These are phyloP conservation scores for Notechis scutatus DNA, from an alignment of 2,113 vertebrate genomes.

Conservation along the genomic window DNA sequence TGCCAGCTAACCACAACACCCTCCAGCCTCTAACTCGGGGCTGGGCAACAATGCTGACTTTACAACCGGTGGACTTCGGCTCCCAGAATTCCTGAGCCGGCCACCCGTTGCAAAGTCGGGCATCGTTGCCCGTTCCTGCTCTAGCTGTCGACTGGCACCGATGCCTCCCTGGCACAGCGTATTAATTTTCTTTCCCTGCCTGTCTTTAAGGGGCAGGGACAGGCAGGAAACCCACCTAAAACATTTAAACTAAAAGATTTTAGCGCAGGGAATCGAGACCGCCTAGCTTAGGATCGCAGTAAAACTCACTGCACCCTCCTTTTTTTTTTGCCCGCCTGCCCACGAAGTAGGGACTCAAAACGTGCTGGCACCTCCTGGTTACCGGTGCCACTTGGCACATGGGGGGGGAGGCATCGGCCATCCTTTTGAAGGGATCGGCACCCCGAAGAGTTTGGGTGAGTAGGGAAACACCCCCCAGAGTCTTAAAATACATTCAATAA, in stretches of 20 bases:
- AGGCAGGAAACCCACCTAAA: slow-evolving; percentile 39
- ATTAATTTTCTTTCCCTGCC: background rate
- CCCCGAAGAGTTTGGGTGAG: slow-evolving; percentile 61
- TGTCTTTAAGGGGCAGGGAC: background rate
- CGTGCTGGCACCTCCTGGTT: slow-evolving; percentile 39
- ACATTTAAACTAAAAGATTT: slow-evolving; percentile 45
- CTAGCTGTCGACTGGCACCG: background rate
- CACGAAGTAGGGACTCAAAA: slow-evolving; percentile 53
- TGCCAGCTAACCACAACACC: no score
- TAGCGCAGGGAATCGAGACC: slow-evolving; percentile 60
- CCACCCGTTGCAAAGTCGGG: background rate
- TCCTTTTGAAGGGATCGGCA: slow-evolving; percentile 73
- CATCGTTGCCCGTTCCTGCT: background rate
- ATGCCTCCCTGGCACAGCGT: no score
- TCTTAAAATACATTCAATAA: slow-evolving; percentile 66
- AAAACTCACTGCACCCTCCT: slow-evolving; percentile 60
- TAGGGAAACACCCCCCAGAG: slow-evolving; percentile 46
- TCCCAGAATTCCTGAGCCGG: background rate
- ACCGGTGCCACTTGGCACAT: slow-evolving; percentile 64
- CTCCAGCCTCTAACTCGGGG: no score
- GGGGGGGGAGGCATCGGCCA: slow-evolving; percentile 65
- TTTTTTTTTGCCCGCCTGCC: slow-evolving; percentile 20
- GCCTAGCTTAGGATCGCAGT: slow-evolving; percentile 12
- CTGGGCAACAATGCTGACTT: no score
- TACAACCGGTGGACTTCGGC: background rate